Evolutionary conservation across 2,113 vertebrate genomes (phyloP).

Genomic region (Agelaius tricolor): DNA sequence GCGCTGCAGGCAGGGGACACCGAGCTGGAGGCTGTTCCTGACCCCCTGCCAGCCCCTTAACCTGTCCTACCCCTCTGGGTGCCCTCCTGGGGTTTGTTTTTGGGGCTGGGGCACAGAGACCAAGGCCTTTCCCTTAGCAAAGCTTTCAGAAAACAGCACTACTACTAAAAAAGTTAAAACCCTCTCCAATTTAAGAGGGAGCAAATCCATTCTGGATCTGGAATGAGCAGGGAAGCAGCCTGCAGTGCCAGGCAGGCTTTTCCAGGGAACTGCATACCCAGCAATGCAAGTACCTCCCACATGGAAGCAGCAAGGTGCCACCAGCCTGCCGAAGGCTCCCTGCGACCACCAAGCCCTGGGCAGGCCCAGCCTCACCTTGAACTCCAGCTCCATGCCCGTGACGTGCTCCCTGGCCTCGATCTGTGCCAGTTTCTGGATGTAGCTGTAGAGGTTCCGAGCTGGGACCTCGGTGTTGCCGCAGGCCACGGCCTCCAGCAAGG

Average conservation of each 20-base stretch:
- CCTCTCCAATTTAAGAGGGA: not conserved
- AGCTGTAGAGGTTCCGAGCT: slow-evolving; percentile 91
- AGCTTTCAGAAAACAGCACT: not conserved
- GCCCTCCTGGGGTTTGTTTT: not conserved
- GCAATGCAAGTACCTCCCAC: not conserved
- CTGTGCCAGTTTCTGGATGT: slow-evolving; percentile 95
- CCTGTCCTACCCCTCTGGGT: accelerated
- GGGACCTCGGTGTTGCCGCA: slow-evolving; percentile 97
- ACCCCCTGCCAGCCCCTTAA: accelerated
- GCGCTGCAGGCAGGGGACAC: slow-evolving; percentile 74
- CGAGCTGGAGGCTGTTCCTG: not conserved
- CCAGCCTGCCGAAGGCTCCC: not conserved
- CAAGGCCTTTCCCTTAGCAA: not conserved
- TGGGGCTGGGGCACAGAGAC: not conserved
- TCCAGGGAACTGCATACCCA: not conserved
- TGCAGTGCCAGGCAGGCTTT: not conserved
- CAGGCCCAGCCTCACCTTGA: slow-evolving; percentile 82
- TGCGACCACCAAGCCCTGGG: not conserved
- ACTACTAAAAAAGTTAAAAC: not conserved
- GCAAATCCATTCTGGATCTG: not conserved
- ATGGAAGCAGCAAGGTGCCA: not conserved
- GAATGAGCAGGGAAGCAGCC: not conserved
- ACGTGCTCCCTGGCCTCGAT: slow-evolving; percentile 92
- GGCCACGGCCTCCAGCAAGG: slow-evolving; percentile 94
- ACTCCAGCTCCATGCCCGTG: slow-evolving; percentile 98